These are phyloP conservation scores for Drosophila funebris DNA, from an alignment of 1,140 invertebrate genomes.

Conservation along the genomic window DNA sequence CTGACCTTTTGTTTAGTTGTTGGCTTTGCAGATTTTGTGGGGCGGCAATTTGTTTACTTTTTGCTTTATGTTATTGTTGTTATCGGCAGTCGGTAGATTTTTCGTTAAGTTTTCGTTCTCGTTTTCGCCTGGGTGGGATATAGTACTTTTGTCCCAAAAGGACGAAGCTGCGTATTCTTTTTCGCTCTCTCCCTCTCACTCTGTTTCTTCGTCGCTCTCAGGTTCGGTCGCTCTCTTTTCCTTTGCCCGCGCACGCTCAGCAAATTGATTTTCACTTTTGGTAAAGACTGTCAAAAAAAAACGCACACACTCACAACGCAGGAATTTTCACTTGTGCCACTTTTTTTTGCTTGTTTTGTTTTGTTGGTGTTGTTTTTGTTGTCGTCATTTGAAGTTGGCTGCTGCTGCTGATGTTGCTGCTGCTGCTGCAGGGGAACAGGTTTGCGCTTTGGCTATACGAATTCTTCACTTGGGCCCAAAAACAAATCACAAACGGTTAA, in stretches of 20 bases:
- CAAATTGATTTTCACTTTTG: constrained; percentile 81
- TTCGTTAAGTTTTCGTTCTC: constrained; percentile 64
- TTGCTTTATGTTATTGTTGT: constrained; percentile 46
- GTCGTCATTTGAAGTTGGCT: constrained; percentile 10
- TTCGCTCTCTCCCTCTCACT: constrained; percentile 14
- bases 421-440: constrained; percentile 48
- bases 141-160: constrained; percentile 24
- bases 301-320: constrained; percentile 48
- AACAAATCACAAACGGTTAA: constrained; percentile 31
- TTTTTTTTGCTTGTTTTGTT: constrained; percentile 59
- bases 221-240: constrained; percentile 19
- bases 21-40: constrained; percentile 35
- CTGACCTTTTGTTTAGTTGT: constrained; percentile 52
- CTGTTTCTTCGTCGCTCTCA: constrained; percentile 10
- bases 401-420: not conserved
- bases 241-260: constrained; percentile 59
- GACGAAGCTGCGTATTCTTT: constrained; percentile 22
- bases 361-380: constrained; percentile 45
- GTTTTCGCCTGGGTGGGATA: constrained; percentile 34
- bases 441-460: constrained; percentile 49
- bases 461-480: constrained; percentile 46
- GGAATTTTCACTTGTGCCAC: constrained; percentile 82
- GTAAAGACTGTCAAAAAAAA: constrained; percentile 57
- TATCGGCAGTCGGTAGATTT: constrained; percentile 40
- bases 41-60: constrained; percentile 74